Conservation (phyloP, 2,888 invertebrate genomes). For the Meteorus cinctellus region DNA sequence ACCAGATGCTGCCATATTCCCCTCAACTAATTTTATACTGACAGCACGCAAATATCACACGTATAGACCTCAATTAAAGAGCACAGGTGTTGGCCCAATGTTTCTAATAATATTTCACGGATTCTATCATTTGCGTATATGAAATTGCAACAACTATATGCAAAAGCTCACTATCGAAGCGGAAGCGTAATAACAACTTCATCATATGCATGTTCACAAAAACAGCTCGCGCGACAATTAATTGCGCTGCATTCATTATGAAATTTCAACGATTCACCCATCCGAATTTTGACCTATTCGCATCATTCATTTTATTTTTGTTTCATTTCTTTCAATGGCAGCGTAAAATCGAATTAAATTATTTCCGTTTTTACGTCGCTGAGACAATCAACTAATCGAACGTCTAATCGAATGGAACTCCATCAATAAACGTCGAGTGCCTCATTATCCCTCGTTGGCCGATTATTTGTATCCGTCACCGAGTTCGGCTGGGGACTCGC, state of each 20-base stretch:
- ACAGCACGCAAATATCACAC: background rate
- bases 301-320: background rate
- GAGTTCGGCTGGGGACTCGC: slow-evolving; percentile 45
- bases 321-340: background rate
- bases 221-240: background rate
- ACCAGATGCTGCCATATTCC: background rate
- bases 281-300: background rate
- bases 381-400: slow-evolving; percentile 11
- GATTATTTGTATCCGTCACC: slow-evolving; percentile 41
- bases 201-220: background rate
- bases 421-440: slow-evolving; percentile 37
- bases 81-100: no score
- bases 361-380: background rate
- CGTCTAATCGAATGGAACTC: slow-evolving; percentile 20
- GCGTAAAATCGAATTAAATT: slow-evolving; percentile 11
- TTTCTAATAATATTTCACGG: no score
- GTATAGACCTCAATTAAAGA: no score
- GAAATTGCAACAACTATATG: no score
- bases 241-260: background rate
- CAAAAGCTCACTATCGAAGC: background rate
- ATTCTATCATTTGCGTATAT: no score
- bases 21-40: background rate
- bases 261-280: background rate
- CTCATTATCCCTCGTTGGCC: slow-evolving; percentile 27
- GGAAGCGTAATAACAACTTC: slow-evolving; percentile 1